A percentile compares a stretch with the other conserved stretches of the same genome.
Evolutionary conservation across 92 coral and sea anemone species (phyloP).

Genomic region (Actinostola sp.): DNA sequence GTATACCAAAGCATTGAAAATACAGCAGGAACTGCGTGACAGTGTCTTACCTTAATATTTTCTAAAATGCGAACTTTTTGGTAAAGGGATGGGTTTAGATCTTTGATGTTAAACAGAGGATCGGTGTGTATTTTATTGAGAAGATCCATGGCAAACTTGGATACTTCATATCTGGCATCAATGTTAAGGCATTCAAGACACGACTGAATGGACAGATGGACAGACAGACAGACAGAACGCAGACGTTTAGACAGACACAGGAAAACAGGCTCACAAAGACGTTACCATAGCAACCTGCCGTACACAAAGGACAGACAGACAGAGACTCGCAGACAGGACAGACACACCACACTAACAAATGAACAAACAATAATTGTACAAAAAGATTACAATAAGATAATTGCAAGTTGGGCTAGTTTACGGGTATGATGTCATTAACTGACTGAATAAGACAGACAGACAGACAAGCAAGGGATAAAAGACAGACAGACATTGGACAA

Average conservation of each 20-base stretch:
- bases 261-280: not conserved
- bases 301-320: not conserved
- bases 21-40: too few relatives aligned
- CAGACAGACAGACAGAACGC: not conserved
- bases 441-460: too few relatives aligned
- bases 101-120: slow-evolving; percentile 81
- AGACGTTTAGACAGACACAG: not conserved
- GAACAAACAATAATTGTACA: too few relatives aligned
- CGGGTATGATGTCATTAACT: too few relatives aligned
- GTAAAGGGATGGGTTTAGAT: slow-evolving; percentile 78
- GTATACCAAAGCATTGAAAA: too few relatives aligned
- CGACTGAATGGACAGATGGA: not conserved
- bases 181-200: slow-evolving; percentile 45
- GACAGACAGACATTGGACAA: too few relatives aligned
- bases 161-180: slow-evolving; percentile 79
- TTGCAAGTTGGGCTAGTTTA: too few relatives aligned
- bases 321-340: too few relatives aligned
- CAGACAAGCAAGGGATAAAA: too few relatives aligned
- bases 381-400: too few relatives aligned
- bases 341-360: too few relatives aligned
- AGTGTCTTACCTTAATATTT: slow-evolving; percentile 66
- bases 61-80: slow-evolving; percentile 72
- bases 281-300: not conserved
- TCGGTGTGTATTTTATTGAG: slow-evolving; percentile 76
- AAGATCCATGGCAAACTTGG: slow-evolving; percentile 88